Percentiles rank a stretch among this genome's conserved stretches.
Evolutionary conservation across 2,888 invertebrate genomes (phyloP).

Genomic region (Panopea generosa): DNA sequence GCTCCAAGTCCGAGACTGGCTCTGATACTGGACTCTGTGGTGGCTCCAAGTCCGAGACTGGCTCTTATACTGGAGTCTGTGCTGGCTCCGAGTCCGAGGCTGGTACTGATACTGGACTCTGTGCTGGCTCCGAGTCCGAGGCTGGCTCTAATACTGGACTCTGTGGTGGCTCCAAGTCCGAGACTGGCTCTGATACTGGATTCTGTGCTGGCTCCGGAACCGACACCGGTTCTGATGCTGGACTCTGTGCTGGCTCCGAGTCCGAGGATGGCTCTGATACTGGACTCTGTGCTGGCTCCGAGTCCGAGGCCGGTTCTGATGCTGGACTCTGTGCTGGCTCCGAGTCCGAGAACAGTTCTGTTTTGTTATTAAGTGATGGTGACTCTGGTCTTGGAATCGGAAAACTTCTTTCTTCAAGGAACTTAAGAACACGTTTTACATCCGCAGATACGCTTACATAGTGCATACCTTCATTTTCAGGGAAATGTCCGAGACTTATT

Average conservation of each 20-base stretch:
- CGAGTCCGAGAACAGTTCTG: neutral
- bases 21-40: neutral
- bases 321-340: too few relatives aligned
- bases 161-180: neutral
- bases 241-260: too few relatives aligned
- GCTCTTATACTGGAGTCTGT: too few relatives aligned
- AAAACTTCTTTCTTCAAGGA: constrained; percentile 4
- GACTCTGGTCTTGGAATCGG: neutral
- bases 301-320: too few relatives aligned
- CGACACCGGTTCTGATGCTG: neutral
- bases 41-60: neutral
- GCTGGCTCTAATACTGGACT: too few relatives aligned
- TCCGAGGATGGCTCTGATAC: too few relatives aligned
- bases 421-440: neutral
- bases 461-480: constrained; percentile 28
- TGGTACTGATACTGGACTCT: too few relatives aligned
- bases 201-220: neutral
- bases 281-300: too few relatives aligned
- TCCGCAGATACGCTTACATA: constrained; percentile 17
- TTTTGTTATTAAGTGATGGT: neutral
- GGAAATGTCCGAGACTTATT: constrained; percentile 19
- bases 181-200: too few relatives aligned
- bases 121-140: too few relatives aligned
- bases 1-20: too few relatives aligned
- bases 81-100: too few relatives aligned